Conservation (phyloP, 2,797 vertebrate species). For the Muscicapa striata region DNA sequence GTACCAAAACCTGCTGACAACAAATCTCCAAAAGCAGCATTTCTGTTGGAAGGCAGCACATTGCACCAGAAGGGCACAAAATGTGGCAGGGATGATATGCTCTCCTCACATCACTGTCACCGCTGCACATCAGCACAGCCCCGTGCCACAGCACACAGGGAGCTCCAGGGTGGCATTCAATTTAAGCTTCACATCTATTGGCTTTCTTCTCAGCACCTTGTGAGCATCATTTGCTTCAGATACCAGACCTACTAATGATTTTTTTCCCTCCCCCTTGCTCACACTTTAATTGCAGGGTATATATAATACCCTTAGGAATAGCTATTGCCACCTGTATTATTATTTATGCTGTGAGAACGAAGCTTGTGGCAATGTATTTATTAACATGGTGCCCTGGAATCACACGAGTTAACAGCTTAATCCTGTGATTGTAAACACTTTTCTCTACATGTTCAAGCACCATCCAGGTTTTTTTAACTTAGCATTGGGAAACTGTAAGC, state of each 20-base stretch:
- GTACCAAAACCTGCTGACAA: background rate
- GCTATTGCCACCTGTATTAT: constrained; percentile 79
- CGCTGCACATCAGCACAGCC: background rate
- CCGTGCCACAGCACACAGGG: background rate
- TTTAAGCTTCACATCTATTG: constrained; percentile 75
- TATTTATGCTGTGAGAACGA: constrained; percentile 77
- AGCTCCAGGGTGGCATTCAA: constrained; percentile 66
- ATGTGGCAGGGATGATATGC: background rate
- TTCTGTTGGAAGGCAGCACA: rapidly evolving
- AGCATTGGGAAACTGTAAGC: constrained; percentile 30
- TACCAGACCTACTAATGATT: constrained; percentile 71
- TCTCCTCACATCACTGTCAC: background rate
- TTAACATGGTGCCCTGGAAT: constrained; percentile 73
- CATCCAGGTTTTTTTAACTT: constrained; percentile 54
- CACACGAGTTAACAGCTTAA: constrained; percentile 75
- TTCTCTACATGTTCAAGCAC: constrained; percentile 54
- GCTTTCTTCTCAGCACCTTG: constrained; percentile 71
- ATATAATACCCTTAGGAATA: constrained; percentile 76
- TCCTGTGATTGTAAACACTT: constrained; percentile 70
- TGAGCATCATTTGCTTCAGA: constrained; percentile 73
- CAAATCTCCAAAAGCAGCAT: background rate
- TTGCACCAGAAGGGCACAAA: background rate
- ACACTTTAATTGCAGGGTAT: constrained; percentile 80
- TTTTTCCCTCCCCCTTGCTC: constrained; percentile 73
- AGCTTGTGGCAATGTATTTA: constrained; percentile 78